Conservation (phyloP, 2,888 invertebrate genomes). For the Chamaedrilus cognettii region DNA sequence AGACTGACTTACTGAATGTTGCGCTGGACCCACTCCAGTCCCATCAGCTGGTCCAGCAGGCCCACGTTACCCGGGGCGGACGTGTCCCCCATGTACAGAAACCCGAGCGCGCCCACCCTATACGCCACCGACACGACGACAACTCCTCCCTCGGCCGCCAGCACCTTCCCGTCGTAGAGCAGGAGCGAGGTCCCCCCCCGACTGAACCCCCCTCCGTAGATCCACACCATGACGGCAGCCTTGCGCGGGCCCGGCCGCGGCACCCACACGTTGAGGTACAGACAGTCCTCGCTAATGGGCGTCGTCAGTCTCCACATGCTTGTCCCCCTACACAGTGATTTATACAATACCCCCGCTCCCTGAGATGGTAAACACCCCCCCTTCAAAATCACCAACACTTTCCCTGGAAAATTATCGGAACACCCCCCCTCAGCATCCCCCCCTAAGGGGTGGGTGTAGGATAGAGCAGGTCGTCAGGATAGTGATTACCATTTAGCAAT, state of each 20-base stretch:
- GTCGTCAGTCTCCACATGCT: conserved; percentile 92
- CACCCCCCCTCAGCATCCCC: too few species aligned
- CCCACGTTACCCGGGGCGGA: conserved; percentile 71
- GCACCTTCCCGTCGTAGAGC: conserved; percentile 31
- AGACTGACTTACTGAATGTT: conserved; percentile 58
- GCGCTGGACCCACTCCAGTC: conserved; percentile 64
- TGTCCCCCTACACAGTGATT: too few species aligned
- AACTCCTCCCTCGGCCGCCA: conserved; percentile 31
- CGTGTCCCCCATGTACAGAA: conserved; percentile 30
- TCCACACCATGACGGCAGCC: conserved; percentile 34
- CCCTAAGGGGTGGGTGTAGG: too few species aligned
- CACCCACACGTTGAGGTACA: too few species aligned
- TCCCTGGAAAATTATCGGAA: too few species aligned
- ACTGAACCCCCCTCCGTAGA: conserved; percentile 32
- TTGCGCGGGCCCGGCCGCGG: conserved; percentile 63
- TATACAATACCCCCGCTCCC: too few species aligned
- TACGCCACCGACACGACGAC: conserved; percentile 37
- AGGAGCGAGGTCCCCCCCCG: conserved; percentile 28
- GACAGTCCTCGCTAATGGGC: too few species aligned
- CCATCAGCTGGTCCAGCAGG: conserved; percentile 62
- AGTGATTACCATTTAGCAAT: too few species aligned
- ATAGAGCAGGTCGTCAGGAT: too few species aligned
- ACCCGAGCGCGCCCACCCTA: conserved; percentile 31
- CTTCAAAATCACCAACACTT: too few species aligned
- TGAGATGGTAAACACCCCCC: too few species aligned